phyloP scores from a whole-genome alignment of 35 echinoderm and acorn worm species.

The Patiria miniata region DNA sequence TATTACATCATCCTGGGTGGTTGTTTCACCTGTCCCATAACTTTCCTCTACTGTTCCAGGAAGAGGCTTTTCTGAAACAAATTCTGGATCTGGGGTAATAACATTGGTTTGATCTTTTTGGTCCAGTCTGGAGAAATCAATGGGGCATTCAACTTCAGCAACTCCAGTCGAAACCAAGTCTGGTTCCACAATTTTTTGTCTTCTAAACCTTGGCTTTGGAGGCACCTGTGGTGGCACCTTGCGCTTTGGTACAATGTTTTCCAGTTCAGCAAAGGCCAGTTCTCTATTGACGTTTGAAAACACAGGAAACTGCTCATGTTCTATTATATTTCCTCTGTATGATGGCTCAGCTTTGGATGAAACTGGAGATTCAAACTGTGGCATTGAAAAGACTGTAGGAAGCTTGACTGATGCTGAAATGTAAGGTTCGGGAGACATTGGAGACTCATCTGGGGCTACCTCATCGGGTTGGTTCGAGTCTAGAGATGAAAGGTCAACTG shows the following conservation, averaged over 20 bases:
- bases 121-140: not conserved
- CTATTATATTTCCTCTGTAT: not conserved
- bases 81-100: not conserved
- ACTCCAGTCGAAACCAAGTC: not conserved
- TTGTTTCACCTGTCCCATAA: not conserved
- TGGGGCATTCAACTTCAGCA: not conserved
- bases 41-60: not conserved
- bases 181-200: not conserved
- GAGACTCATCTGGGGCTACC: not conserved
- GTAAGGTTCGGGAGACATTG: not conserved
- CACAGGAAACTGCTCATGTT: not conserved
- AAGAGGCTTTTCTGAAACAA: too few species aligned
- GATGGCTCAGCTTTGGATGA: not conserved
- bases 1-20: not conserved
- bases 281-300: not conserved
- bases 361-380: not conserved
- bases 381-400: not conserved
- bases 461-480: not conserved
- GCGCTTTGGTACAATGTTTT: not conserved
- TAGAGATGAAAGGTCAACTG: not conserved
- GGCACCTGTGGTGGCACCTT: conserved; percentile 1
- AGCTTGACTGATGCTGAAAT: conserved; percentile 12
- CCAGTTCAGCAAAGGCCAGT: not conserved
- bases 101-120: not conserved
- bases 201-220: not conserved